Evolutionary conservation across 1,140 invertebrate species (phyloP).

Genomic region (Teleogryllus occipitalis): DNA sequence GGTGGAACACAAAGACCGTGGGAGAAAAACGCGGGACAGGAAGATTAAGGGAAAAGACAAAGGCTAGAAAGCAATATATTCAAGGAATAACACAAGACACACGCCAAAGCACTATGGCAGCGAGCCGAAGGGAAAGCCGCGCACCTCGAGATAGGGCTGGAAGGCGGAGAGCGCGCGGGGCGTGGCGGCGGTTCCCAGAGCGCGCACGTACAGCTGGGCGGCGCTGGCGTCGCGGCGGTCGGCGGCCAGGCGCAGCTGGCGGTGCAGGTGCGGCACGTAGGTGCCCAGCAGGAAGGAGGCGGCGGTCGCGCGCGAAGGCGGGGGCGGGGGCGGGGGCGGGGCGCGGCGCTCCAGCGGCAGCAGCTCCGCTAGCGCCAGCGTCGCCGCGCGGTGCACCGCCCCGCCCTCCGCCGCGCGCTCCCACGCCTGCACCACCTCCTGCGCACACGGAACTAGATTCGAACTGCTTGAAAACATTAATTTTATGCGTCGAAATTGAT

Average conservation of each 20-base stretch:
- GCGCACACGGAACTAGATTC: neutral
- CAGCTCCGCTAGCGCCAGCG: neutral
- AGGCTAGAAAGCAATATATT: too few species aligned
- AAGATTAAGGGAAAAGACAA: too few species aligned
- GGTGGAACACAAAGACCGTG: too few species aligned
- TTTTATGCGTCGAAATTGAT: too few species aligned
- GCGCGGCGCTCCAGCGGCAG: neutral
- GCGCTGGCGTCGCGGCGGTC: neutral
- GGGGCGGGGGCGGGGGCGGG: too few species aligned
- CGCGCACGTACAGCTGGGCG: neutral
- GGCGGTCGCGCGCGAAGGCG: too few species aligned
- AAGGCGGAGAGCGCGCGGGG: neutral
- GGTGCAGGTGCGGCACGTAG: neutral
- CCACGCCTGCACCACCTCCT: neutral
- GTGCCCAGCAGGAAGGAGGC: neutral
- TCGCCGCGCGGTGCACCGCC: neutral
- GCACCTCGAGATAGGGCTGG: neutral
- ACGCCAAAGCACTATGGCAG: too few species aligned
- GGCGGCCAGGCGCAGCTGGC: neutral
- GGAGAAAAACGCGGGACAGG: too few species aligned
- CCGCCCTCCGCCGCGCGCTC: too few species aligned
- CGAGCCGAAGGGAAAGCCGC: too few species aligned
- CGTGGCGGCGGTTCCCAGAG: neutral
- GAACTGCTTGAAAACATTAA: too few species aligned
- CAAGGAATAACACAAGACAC: too few species aligned